Percentiles rank a stretch among this genome's conserved stretches.
Evolutionary conservation across 2,113 vertebrate species (phyloP).

Genomic region (Phocoena phocoena): DNA sequence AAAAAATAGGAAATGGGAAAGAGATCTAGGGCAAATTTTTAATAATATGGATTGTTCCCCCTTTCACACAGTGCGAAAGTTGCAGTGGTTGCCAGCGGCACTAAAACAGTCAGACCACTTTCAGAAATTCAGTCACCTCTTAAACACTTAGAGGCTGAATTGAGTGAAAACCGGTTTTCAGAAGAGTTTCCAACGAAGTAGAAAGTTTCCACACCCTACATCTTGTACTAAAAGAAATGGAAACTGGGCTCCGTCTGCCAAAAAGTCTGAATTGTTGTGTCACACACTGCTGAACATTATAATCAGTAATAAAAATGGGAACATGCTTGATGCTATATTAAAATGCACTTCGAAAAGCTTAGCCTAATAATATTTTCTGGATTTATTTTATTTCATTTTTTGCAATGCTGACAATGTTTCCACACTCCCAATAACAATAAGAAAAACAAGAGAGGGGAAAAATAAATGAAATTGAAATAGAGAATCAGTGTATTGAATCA

Average conservation of each 20-base stretch:
- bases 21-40: constrained; percentile 79
- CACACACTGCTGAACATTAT: constrained; percentile 77
- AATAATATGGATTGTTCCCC: constrained; percentile 80
- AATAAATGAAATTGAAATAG: constrained; percentile 26
- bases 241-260: constrained; percentile 83
- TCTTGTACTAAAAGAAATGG: constrained; percentile 85
- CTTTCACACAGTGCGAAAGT: constrained; percentile 84
- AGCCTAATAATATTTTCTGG: constrained; percentile 58
- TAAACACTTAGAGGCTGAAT: constrained; percentile 88
- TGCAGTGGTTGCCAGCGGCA: constrained; percentile 79
- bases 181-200: constrained; percentile 90
- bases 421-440: constrained; percentile 57
- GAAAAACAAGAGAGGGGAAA: constrained; percentile 14
- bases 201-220: constrained; percentile 89
- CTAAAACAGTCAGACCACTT: constrained; percentile 84
- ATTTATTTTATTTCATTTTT: constrained; percentile 51
- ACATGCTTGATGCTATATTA: constrained; percentile 78
- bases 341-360: constrained; percentile 72
- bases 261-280: constrained; percentile 81
- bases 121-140: constrained; percentile 89
- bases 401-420: constrained; percentile 34
- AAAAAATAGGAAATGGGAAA: constrained; percentile 75
- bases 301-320: constrained; percentile 79
- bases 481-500: neutral
- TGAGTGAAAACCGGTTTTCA: constrained; percentile 89